Conservation (phyloP, 2,113 vertebrate species). For the Calidris pugnax region DNA sequence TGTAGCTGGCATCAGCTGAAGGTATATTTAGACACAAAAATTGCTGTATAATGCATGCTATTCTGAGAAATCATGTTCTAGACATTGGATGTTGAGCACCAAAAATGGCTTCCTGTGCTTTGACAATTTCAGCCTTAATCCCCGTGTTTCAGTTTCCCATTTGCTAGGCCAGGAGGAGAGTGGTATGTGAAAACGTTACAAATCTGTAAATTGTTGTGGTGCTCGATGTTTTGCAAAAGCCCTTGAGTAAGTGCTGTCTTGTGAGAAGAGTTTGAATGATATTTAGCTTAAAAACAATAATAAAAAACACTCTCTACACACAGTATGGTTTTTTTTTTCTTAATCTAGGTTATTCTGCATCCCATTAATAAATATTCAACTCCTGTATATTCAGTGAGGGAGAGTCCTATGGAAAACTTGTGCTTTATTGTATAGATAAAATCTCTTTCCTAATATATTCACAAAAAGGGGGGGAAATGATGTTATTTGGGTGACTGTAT, state of each 20-base stretch:
- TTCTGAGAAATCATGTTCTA: constrained; percentile 20
- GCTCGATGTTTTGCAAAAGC: background rate
- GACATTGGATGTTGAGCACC: background rate
- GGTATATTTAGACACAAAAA: constrained; percentile 23
- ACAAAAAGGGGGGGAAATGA: background rate
- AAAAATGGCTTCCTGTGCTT: background rate
- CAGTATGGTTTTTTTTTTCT: background rate
- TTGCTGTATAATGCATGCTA: constrained; percentile 9
- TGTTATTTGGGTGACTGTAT: background rate
- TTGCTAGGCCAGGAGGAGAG: background rate
- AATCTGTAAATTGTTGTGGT: background rate
- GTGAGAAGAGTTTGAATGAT: background rate
- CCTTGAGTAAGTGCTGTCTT: background rate
- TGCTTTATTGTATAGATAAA: background rate
- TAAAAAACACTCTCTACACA: background rate
- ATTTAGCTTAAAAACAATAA: background rate
- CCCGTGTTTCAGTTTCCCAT: background rate
- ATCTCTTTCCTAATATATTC: background rate
- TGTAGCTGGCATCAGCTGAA: constrained; percentile 29
- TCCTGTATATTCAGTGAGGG: background rate
- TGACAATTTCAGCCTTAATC: background rate
- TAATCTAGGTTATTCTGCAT: background rate
- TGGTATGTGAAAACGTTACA: background rate
- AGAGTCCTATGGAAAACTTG: background rate
- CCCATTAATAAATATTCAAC: background rate